A percentile compares a stretch with the other conserved stretches of the same genome.
Evolutionary conservation across 2,888 invertebrate genomes (phyloP).

Genomic region (Epistrophella euchroma): DNA sequence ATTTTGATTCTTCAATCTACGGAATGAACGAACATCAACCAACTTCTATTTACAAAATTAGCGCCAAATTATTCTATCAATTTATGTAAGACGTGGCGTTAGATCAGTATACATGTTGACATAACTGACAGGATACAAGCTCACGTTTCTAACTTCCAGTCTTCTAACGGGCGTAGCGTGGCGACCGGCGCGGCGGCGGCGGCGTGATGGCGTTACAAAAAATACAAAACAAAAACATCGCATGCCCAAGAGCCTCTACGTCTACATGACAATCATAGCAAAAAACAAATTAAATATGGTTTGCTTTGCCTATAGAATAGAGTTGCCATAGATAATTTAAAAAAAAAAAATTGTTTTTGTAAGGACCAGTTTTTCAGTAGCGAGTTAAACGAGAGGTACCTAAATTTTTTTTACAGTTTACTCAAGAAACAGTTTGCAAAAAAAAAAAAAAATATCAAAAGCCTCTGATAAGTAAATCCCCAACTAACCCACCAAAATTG

Average conservation of each 20-base stretch:
- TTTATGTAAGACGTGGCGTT: constrained; percentile 45
- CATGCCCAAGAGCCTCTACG: constrained; percentile 18
- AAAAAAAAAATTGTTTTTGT: too few relatives aligned
- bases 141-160: constrained; percentile 45
- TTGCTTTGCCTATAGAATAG: not conserved
- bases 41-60: constrained; percentile 21
- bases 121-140: constrained; percentile 36
- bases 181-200: not conserved
- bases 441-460: too few relatives aligned
- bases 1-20: constrained; percentile 24
- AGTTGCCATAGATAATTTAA: not conserved
- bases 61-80: constrained; percentile 53
- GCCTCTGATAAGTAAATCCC: too few relatives aligned
- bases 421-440: too few relatives aligned
- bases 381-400: too few relatives aligned
- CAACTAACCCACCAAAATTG: too few relatives aligned
- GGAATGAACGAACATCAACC: not conserved
- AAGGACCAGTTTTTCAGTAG: too few relatives aligned
- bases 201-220: not conserved
- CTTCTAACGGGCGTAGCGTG: not conserved
- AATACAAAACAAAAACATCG: not conserved
- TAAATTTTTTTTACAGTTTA: too few relatives aligned
- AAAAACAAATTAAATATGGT: not conserved
- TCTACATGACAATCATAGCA: constrained; percentile 5
- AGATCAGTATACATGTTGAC: too few relatives aligned